Base-by-base conservation (phyloP, 1,140 invertebrate genomes). In the Sipha flava region DNA sequence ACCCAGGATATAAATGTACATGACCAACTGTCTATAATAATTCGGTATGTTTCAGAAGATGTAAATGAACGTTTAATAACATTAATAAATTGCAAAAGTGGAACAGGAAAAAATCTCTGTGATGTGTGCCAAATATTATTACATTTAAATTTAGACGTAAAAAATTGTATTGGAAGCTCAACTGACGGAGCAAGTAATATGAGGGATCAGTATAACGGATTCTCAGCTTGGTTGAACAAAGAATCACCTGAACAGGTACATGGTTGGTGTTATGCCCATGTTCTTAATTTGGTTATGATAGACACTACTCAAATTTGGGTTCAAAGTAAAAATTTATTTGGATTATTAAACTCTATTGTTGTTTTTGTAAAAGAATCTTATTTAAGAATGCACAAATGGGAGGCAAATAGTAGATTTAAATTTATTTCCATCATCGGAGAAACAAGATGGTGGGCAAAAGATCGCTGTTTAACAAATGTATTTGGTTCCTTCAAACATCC, bases 141-240 rank as follows among this genome's bases (percentile, higher is more conserved):
- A 21, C 1, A 54, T 26, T 3, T 54, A 1, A 54, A 54, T 54
- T 26, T 54, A 23, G 64, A 68, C 43, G 37, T 68, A 26, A 40
- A n/a, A 40, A 40, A 43, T 10, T 43, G 64, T 40, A 37, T 68
- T 23, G 64, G 64, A 23, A 66, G 34, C n/a, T 66, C 62, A 5
- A 66, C 62, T 1, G 81, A 82, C 62, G 80, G 81, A 3, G 81
- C 81, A 14, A 54, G 54, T 37, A 68, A 80, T 37, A 82, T 79
- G 73, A n/a, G 26, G 12, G 57, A n/a, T 23, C n/a, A 34, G 10
- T 70, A 70, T 23, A 18, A 45, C n/a, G n/a, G 34, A 3, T 70
- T 70, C 21, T 40, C 66, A 18, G 26, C 29, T 16, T 62, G 57
- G 29, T n/a, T 62, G 6, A 31, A 62, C 18, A 70, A 70, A 45